Percentiles rank a stretch among this genome's conserved stretches.
Conservation (phyloP, 2,888 invertebrate genomes). For the Thereva unica region DNA sequence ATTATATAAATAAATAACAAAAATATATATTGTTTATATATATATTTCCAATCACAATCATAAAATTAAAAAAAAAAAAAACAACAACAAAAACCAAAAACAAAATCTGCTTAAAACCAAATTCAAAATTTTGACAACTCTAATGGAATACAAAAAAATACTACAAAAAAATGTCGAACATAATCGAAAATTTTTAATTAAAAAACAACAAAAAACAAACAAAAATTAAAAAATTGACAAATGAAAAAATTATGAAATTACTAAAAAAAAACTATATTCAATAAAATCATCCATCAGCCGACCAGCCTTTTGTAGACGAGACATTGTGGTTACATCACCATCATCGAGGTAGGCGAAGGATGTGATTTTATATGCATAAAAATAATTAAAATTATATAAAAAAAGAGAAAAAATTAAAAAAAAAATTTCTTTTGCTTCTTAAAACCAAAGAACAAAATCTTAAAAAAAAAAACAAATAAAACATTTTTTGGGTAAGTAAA, state of each 20-base stretch:
- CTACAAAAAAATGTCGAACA: constrained; percentile 1
- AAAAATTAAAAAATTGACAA: constrained; percentile 43
- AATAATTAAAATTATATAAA: background rate
- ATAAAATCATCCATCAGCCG: constrained; percentile 51
- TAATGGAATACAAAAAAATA: constrained; percentile 10
- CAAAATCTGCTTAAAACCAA: constrained; percentile 32
- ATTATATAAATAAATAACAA: no score
- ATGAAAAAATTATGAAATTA: constrained; percentile 22
- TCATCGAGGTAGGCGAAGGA: constrained; percentile 54
- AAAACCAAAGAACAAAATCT: no score
- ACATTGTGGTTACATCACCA: constrained; percentile 57
- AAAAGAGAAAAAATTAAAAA: no score
- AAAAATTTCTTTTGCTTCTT: no score
- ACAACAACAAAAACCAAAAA: constrained; percentile 22
- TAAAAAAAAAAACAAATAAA: no score
- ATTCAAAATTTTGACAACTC: background rate
- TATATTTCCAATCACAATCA: background rate
- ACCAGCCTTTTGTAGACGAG: constrained; percentile 59
- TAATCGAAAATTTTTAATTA: background rate
- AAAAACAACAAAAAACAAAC: constrained; percentile 39
- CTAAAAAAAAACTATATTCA: constrained; percentile 25
- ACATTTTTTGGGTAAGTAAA: no score
- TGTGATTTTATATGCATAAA: constrained; percentile 14
- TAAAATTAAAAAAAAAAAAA: constrained; percentile 22
- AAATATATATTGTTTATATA: constrained; percentile 26